Percentiles rank a stretch among this genome's conserved stretches.
phyloP scores from a whole-genome alignment of 2,888 invertebrate genomes.

The Parochlus steinenii region DNA sequence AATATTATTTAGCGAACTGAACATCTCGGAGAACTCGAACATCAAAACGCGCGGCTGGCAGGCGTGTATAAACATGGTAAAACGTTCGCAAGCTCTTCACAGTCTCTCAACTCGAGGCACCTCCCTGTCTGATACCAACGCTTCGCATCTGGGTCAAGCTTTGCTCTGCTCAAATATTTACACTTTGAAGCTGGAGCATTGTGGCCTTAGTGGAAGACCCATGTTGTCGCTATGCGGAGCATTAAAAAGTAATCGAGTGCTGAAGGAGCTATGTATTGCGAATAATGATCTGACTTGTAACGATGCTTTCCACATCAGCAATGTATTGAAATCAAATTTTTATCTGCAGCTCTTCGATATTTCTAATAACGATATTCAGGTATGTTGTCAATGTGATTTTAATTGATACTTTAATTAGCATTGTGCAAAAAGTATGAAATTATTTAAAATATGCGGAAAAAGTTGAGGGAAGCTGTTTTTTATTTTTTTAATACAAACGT shows the following conservation, averaged over 20 bases:
- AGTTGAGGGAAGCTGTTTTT: too few relatives aligned
- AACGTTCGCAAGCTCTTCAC: constrained; percentile 26
- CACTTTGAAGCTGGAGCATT: constrained; percentile 61
- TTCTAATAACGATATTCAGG: constrained; percentile 48
- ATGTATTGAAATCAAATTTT: constrained; percentile 55
- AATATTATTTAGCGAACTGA: too few relatives aligned
- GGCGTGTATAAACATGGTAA: constrained; percentile 39
- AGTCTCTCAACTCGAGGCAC: constrained; percentile 27
- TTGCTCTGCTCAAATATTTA: constrained; percentile 53
- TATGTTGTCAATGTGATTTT: constrained; percentile 19
- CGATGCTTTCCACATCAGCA: constrained; percentile 64
- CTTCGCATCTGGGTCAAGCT: constrained; percentile 51
- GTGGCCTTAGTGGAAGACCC: constrained; percentile 54
- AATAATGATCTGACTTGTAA: constrained; percentile 57
- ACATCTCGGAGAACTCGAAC: constrained; percentile 57
- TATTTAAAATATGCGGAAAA: too few relatives aligned
- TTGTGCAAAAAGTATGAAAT: too few relatives aligned
- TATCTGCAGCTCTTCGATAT: constrained; percentile 66
- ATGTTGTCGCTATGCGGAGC: constrained; percentile 65
- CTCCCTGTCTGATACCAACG: constrained; percentile 25
- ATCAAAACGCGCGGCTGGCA: constrained; percentile 72
- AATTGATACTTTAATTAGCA: too few relatives aligned
- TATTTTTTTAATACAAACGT: too few relatives aligned
- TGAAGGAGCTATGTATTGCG: constrained; percentile 66
- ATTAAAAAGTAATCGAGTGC: constrained; percentile 55